Conservation (phyloP, 2,113 vertebrate genomes). For the Cyanoderma ruficeps region DNA sequence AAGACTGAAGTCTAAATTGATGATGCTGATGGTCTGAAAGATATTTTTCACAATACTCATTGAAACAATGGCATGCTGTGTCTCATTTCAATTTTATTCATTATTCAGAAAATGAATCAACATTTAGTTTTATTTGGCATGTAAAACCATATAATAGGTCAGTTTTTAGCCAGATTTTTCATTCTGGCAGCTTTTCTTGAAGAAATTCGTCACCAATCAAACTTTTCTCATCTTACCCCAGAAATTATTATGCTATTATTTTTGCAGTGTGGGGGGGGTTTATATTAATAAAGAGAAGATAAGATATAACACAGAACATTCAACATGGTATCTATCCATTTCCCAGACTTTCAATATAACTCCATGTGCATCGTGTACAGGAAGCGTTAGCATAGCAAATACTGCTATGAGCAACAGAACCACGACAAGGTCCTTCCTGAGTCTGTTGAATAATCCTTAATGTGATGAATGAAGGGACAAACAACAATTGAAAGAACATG, state of each 20-base stretch:
- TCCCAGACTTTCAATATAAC: not conserved
- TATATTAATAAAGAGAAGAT: not conserved
- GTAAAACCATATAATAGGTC: not conserved
- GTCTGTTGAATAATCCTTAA: not conserved
- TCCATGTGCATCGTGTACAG: not conserved
- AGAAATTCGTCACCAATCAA: not conserved
- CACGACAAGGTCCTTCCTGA: conserved; percentile 38
- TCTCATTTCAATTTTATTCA: not conserved
- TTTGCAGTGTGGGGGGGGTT: not conserved
- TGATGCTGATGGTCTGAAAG: not conserved
- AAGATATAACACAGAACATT: not conserved
- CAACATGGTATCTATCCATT: not conserved
- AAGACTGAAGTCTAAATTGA: not conserved
- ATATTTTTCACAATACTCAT: not conserved
- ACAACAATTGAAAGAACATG: not conserved
- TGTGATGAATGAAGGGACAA: not conserved
- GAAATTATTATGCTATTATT: not conserved
- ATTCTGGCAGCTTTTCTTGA: not conserved
- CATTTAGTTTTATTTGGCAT: not conserved
- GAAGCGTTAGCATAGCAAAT: conserved; percentile 36
- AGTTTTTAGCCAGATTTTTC: not conserved
- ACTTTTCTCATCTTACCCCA: not conserved
- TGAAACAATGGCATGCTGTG: not conserved
- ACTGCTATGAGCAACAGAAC: conserved; percentile 47
- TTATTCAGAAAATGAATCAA: not conserved